Evolutionary conservation across 2,113 vertebrate species (phyloP), one percentile per base, ranked within the genome.

Genomic region (Plectropomus leopardus): DNA sequence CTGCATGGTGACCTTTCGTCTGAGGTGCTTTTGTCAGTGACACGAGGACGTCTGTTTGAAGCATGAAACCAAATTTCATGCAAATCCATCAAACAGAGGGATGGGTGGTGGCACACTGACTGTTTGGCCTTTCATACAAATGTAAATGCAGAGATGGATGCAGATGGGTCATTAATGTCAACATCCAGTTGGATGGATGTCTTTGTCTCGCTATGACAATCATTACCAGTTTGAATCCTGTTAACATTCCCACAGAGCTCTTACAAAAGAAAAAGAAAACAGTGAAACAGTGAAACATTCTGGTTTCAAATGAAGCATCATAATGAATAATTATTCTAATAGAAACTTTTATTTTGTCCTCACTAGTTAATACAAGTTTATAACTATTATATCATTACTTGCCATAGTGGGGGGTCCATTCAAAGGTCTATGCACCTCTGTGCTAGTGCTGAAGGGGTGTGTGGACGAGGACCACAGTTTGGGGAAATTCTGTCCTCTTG

Each of bases 51-150:
- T 79, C 72, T 4, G 68, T 60, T 55, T 48, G 53, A 85, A 78
- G 83, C 86, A 78, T 92, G 89, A 85, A 85, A 90, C 71, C 72
- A 83, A 53, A 91, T 93, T 92, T 86, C 86, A 93, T 91, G 92
- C 87, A 86, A 78, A 88, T 90, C 84, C 83, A 91, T 92, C 81
- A 86, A 78, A 80, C 51, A 36, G 42, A 55, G 44, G 64, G 45
- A 65, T 76, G 70, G 84, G 65, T 77, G 72, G 74, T 34, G 54
- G 54, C 70, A 34, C 51, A 68, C 34, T 19, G 26, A 57, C n/a
- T 54, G 82, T 87, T 83, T 69, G 64, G 23, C 65, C 81, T 80
- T 81, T 82, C 54, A 88, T 86, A 64, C 58, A 85, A 74, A 87
- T 89, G 89, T 73, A 78, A 88, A 90, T 89, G 84, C 61, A 34